Percentiles rank a stretch among this genome's conserved stretches.
Conservation (phyloP, 2,888 invertebrate species). For the Drosophila borealis region DNA sequence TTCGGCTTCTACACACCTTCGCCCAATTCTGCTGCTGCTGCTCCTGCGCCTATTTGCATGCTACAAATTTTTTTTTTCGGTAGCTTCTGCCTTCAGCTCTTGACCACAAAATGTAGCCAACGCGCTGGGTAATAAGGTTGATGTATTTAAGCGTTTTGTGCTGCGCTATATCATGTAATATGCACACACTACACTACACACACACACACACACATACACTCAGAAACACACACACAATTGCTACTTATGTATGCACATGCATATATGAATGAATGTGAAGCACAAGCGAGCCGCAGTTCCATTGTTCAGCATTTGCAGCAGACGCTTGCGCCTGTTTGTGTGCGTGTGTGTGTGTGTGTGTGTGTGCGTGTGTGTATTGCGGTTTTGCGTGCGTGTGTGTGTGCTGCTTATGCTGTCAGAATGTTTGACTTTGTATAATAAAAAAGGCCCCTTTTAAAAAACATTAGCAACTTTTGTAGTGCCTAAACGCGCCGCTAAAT, state of each 20-base stretch:
- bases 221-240: slow-evolving; percentile 29
- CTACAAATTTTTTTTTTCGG: slow-evolving; percentile 16
- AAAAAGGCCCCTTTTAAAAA: slow-evolving; percentile 80
- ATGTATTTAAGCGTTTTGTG: slow-evolving; percentile 74
- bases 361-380: slow-evolving; percentile 15
- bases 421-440: slow-evolving; percentile 80
- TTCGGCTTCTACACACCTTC: background rate
- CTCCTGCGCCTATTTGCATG: slow-evolving; percentile 18
- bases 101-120: slow-evolving; percentile 53
- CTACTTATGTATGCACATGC: slow-evolving; percentile 51
- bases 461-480: slow-evolving; percentile 82
- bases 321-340: slow-evolving; percentile 32
- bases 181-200: slow-evolving; percentile 34
- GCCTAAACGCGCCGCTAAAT: slow-evolving; percentile 71
- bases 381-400: slow-evolving; percentile 23
- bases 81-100: slow-evolving; percentile 27
- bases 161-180: slow-evolving; percentile 64
- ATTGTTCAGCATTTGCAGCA: slow-evolving; percentile 68
- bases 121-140: slow-evolving; percentile 59
- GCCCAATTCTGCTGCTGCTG: background rate
- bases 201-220: slow-evolving; percentile 19
- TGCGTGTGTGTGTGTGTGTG: slow-evolving; percentile 1
- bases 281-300: slow-evolving; percentile 65
- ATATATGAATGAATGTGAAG: slow-evolving; percentile 76
- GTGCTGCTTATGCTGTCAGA: slow-evolving; percentile 62